Base-by-base conservation (phyloP, 2,113 vertebrate genomes). In the Vanacampus margaritifer region DNA sequence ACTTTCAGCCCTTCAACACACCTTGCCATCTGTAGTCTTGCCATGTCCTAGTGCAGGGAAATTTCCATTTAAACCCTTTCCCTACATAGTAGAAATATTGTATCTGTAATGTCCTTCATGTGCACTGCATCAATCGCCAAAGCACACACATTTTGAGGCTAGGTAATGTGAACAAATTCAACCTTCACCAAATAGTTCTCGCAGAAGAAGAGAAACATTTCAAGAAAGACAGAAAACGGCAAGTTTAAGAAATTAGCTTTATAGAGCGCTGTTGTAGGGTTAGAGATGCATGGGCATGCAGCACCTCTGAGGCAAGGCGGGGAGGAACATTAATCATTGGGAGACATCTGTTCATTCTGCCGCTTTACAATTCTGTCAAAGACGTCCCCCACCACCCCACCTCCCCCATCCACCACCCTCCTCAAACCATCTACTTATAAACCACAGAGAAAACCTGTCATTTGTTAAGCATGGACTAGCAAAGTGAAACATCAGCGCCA, bases 341-440 rank as follows among this genome's bases (percentile, higher is more conserved):
- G 78, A 89, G 90, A 91, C 90, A 90, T 91, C 89, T 92, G 90
- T 85, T 91, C 87, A 89, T 90, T 89, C 88, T 84, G 81, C 83
- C 48, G 64, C 88, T 89, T 88, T 88, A 90, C 82, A 89, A 86
- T 89, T 81, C 87, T 84, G 86, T 90, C 89, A 89, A 86, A 87
- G 86, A 78, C 65, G 76, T 79, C 21, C 76, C 73, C 73, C 75
- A 2, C 2, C 28, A 32, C 59, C 64, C 62, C 58, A 17, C 67
- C 36, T 36, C 68, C 56, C 32, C 24, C 16, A 65, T 7, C 23
- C 36, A 32, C 56, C 39, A 24, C 65, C 41, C 24, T 64, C 57
- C 41, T 28, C 21, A 68, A 43, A 41, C 53, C 24, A 51, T 32
- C 6, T 24, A 23, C 58, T 61, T 36, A 26, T 26, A 26, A 54